Conservation (phyloP, 2,797 vertebrate genomes). For the Pangasius mekongensis region DNA sequence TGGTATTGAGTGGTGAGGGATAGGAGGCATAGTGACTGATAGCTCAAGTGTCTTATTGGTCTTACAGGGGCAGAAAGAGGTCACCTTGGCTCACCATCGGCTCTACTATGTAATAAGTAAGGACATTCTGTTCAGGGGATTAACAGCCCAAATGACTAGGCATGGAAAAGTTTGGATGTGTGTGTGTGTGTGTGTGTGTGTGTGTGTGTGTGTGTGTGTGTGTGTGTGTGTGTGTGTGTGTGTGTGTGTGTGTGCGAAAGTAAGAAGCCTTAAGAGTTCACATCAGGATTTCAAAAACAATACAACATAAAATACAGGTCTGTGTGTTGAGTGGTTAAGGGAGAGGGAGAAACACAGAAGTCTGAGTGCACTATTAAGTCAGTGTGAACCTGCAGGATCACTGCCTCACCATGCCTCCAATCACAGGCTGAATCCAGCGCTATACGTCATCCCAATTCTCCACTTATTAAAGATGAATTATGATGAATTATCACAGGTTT, state of each 20-base stretch:
- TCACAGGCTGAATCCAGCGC: neutral
- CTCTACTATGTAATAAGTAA: slow-evolving; percentile 29
- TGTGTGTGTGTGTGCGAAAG: neutral
- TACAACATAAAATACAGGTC: neutral
- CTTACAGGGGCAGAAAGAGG: slow-evolving; percentile 45
- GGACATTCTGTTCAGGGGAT: slow-evolving; percentile 47
- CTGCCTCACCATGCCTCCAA: neutral
- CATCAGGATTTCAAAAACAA: slow-evolving; percentile 1
- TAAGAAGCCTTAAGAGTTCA: neutral
- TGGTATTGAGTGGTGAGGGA: slow-evolving; percentile 23
- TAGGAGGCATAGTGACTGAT: slow-evolving; percentile 61
- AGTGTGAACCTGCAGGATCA: neutral
- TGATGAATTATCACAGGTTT: neutral
- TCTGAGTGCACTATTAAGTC: neutral
- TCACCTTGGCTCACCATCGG: slow-evolving; percentile 30
- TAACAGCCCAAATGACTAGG: slow-evolving; percentile 57
- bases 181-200: neutral
- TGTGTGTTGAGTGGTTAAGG: neutral
- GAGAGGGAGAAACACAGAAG: neutral
- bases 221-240: slow-evolving; percentile 58
- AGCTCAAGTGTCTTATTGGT: slow-evolving; percentile 58
- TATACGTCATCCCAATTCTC: neutral
- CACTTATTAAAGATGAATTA: neutral
- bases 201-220: slow-evolving; percentile 58
- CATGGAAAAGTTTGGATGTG: slow-evolving; percentile 68